Conservation (phyloP, 1,140 invertebrate species). For the Drosophila sucinea region DNA sequence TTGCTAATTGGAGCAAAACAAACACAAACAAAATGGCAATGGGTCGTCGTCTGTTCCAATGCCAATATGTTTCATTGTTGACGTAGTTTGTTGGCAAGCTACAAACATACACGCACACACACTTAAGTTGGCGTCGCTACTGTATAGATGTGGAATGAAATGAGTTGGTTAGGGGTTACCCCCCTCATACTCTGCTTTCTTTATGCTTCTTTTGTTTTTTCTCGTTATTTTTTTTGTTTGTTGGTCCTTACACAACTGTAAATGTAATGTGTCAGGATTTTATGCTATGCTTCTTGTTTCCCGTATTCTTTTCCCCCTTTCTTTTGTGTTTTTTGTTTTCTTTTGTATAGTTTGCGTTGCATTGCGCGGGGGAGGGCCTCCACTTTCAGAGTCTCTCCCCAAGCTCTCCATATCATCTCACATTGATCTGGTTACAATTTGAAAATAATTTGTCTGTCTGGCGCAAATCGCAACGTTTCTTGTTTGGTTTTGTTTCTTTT, state of each 20-base stretch:
- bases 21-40: slow-evolving; percentile 81
- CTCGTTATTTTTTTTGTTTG: slow-evolving; percentile 13
- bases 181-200: slow-evolving; percentile 17
- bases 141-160: neutral
- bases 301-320: neutral
- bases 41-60: slow-evolving; percentile 57
- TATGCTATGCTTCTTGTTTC: slow-evolving; percentile 9
- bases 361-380: neutral
- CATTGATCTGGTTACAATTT: slow-evolving; percentile 76
- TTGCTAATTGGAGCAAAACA: slow-evolving; percentile 80
- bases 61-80: slow-evolving; percentile 58
- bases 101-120: neutral
- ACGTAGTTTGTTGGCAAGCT: slow-evolving; percentile 52
- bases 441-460: slow-evolving; percentile 74
- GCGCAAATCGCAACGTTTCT: slow-evolving; percentile 29
- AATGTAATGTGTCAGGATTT: slow-evolving; percentile 34
- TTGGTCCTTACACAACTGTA: slow-evolving; percentile 30
- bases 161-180: neutral
- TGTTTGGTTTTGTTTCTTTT: slow-evolving; percentile 23
- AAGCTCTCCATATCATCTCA: slow-evolving; percentile 37
- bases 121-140: slow-evolving; percentile 4
- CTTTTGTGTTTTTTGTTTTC: slow-evolving; percentile 12
- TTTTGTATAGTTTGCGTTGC: slow-evolving; percentile 42
- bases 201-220: slow-evolving; percentile 23
- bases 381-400: too few species aligned